phyloP scores from a whole-genome alignment of 2,113 vertebrate species.

The Hemiscyllium ocellatum region DNA sequence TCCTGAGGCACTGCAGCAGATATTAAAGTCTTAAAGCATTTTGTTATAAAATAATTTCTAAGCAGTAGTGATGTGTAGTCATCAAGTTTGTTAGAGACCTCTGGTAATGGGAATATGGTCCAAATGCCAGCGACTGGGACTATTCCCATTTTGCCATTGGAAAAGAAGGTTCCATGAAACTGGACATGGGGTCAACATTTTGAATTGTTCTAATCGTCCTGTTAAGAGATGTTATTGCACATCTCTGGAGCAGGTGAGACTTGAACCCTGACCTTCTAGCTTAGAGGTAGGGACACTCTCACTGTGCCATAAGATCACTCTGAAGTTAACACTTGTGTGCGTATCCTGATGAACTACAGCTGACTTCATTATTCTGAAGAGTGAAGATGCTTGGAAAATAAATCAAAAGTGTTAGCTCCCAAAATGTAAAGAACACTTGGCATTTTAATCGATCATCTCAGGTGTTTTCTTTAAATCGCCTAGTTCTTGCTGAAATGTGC shows the following conservation, averaged over 20 bases:
- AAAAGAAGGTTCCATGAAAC: neutral
- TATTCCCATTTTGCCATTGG: neutral
- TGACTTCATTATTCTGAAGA: neutral
- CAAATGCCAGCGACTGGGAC: no score
- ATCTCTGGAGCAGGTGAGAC: no score
- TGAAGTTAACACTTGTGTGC: neutral
- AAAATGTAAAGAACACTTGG: neutral
- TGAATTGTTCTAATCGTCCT: no score
- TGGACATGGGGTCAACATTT: neutral
- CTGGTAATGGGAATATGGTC: neutral
- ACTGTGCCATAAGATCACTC: no score
- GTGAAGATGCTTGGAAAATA: neutral
- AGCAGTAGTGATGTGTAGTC: neutral
- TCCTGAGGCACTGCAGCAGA: neutral
- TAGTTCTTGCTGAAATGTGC: neutral
- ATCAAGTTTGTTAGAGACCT: neutral
- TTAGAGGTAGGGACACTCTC: no score
- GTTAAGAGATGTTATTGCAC: no score
- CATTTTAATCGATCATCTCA: neutral
- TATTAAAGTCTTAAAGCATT: neutral
- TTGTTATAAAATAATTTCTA: neutral
- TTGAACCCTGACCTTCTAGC: no score
- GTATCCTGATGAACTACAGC: no score
- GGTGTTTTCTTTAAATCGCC: neutral
- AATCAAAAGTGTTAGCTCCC: neutral